Evolutionary conservation across 2,113 vertebrate genomes (phyloP).

Genomic region (Agelaius tricolor): DNA sequence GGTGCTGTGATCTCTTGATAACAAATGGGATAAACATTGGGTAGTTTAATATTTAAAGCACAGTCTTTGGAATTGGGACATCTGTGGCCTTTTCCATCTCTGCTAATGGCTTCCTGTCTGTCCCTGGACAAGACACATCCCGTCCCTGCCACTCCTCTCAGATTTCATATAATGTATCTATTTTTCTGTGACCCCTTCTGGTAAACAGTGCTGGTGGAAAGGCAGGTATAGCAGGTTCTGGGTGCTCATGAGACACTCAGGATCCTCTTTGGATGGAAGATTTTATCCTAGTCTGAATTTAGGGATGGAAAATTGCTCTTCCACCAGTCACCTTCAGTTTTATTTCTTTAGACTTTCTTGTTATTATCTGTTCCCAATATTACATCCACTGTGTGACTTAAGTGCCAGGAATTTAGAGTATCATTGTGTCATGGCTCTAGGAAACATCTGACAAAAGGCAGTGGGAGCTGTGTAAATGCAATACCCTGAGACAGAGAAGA

Average conservation of each 20-base stretch:
- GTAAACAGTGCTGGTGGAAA: not conserved
- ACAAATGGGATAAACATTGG: constrained; percentile 7
- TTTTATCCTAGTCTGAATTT: not conserved
- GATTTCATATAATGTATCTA: not conserved
- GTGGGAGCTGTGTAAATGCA: not conserved
- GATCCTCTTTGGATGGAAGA: not conserved
- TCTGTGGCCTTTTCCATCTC: constrained; percentile 2
- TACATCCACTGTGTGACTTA: accelerated
- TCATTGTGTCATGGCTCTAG: not conserved
- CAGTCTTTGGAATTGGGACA: not conserved
- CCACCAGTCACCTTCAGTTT: not conserved
- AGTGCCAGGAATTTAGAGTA: not conserved
- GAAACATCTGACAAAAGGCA: not conserved
- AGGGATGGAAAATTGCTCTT: not conserved
- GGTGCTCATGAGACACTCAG: not conserved
- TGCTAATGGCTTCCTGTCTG: not conserved
- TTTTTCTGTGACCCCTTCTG: not conserved
- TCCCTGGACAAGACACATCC: not conserved
- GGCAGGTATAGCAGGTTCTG: not conserved
- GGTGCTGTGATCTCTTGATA: constrained; percentile 13
- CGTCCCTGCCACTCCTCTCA: not conserved
- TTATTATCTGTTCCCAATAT: not conserved
- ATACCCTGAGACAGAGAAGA: not conserved
- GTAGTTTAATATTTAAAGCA: constrained; percentile 48
- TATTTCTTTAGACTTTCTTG: not conserved